Conservation (phyloP, 2,888 invertebrate genomes). For the Apantesis nais region DNA sequence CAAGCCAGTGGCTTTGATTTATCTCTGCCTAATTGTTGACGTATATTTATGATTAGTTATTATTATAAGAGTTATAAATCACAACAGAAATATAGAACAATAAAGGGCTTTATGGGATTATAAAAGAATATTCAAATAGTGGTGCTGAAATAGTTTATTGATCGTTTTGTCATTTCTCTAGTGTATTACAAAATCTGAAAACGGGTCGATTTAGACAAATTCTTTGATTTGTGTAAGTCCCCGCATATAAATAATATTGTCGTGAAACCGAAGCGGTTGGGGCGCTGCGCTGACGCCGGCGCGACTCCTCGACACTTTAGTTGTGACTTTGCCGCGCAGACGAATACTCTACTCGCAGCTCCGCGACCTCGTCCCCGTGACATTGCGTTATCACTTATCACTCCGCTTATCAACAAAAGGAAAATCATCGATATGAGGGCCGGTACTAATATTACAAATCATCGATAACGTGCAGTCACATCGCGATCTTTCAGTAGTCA, state of each 20-base stretch:
- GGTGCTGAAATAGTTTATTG: slow-evolving; percentile 21
- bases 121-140: background rate
- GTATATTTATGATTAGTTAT: slow-evolving; percentile 21
- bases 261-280: slow-evolving; percentile 62
- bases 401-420: slow-evolving; percentile 60
- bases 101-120: background rate
- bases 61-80: background rate
- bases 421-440: slow-evolving; percentile 63
- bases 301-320: slow-evolving; percentile 65
- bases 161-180: slow-evolving; percentile 2
- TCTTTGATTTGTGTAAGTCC: slow-evolving; percentile 63
- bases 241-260: slow-evolving; percentile 75
- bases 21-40: slow-evolving; percentile 19
- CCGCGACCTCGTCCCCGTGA: slow-evolving; percentile 73
- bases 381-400: slow-evolving; percentile 78
- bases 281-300: slow-evolving; percentile 71
- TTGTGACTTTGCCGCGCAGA: slow-evolving; percentile 80
- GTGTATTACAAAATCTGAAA: background rate
- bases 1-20: slow-evolving; percentile 27
- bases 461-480: slow-evolving; percentile 49
- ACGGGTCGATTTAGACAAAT: slow-evolving; percentile 57
- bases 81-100: background rate
- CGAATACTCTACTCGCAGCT: slow-evolving; percentile 75
- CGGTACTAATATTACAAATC: slow-evolving; percentile 42
- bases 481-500: slow-evolving; percentile 56